These are phyloP conservation scores for Masticophis lateralis DNA, from an alignment of 2,797 vertebrate genomes.

Conservation along the genomic window DNA sequence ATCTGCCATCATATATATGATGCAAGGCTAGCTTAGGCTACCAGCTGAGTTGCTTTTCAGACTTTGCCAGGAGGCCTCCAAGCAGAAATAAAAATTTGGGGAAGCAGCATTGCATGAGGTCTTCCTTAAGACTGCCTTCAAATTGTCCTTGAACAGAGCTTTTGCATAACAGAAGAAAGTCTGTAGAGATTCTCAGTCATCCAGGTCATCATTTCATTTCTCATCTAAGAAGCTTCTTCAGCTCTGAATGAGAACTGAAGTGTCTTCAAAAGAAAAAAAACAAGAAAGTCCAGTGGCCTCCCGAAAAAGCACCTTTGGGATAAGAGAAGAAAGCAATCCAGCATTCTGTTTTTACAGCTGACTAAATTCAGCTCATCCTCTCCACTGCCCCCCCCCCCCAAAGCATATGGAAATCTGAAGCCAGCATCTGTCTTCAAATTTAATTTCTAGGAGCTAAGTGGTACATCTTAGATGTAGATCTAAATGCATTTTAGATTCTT, in stretches of 20 bases:
- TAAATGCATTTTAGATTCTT: background rate
- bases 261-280: too few relatives aligned
- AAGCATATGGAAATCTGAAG: background rate
- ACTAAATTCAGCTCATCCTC: background rate
- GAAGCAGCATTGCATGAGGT: background rate
- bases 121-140: conserved; percentile 20
- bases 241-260: too few relatives aligned
- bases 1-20: background rate
- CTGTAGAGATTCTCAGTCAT: too few relatives aligned
- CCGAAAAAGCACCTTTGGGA: background rate
- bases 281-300: too few relatives aligned
- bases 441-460: background rate
- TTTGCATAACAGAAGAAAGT: background rate
- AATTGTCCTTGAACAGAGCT: conserved; percentile 17
- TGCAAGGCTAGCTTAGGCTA: background rate
- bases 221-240: too few relatives aligned
- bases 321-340: background rate
- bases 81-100: background rate
- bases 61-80: background rate
- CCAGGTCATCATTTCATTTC: too few relatives aligned
- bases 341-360: background rate
- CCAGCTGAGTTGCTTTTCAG: background rate
- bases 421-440: background rate
- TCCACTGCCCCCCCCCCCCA: background rate
- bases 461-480: background rate